These are phyloP conservation scores for Brenthis ino DNA, from an alignment of 2,888 invertebrate genomes.

Conservation along the genomic window DNA sequence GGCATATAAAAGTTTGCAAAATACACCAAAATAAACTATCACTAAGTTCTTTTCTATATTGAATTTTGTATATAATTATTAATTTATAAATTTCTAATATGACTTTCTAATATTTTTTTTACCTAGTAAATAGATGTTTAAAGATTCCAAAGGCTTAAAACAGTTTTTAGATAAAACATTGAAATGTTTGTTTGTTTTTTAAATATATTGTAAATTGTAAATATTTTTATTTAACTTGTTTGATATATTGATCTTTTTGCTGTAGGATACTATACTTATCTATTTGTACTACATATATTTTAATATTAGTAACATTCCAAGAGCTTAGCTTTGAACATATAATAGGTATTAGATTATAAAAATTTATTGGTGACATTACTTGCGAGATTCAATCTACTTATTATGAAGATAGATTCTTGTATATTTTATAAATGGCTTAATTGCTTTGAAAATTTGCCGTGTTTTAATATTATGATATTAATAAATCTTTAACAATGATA, in stretches of 20 bases:
- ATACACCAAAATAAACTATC: too few species aligned
- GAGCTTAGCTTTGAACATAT: conserved; percentile 42
- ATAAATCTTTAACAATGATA: conserved; percentile 25
- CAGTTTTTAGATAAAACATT: conserved; percentile 9
- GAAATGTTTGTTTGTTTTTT: background rate
- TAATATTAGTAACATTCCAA: conserved; percentile 51
- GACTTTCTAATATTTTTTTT: background rate
- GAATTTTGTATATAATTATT: conserved; percentile 35
- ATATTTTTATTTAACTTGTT: conserved; percentile 5
- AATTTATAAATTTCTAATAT: conserved; percentile 4
- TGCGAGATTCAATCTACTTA: conserved; percentile 14
- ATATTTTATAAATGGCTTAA: conserved; percentile 22
- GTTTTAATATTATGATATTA: conserved; percentile 22
- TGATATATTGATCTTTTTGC: conserved; percentile 2
- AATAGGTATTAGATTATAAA: conserved; percentile 16
- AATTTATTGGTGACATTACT: conserved; percentile 22
- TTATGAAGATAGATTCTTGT: conserved; percentile 24
- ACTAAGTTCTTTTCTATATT: background rate
- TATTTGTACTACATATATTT: conserved; percentile 14
- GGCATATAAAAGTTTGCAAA: conserved; percentile 5
- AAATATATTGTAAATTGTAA: conserved; percentile 7
- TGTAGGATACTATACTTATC: conserved; percentile 9
- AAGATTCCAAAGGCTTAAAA: too few species aligned
- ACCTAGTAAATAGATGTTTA: too few species aligned
- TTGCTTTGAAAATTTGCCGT: conserved; percentile 27